Conservation (phyloP, 1,140 invertebrate genomes). For the Monomorium pharaonis region DNA sequence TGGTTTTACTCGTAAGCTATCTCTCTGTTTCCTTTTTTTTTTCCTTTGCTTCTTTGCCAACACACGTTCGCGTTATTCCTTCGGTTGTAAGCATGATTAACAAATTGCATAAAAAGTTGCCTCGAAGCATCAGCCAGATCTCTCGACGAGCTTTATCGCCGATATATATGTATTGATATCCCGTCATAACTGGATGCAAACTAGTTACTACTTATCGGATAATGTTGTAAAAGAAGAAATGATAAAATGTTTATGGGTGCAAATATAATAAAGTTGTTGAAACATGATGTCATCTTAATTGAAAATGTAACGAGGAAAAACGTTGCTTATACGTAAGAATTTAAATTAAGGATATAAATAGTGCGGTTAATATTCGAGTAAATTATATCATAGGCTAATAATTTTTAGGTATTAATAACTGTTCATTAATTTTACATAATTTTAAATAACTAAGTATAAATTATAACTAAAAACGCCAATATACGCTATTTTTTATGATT, state of each 20-base stretch:
- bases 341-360: not conserved
- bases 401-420: not conserved
- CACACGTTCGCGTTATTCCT: conserved; percentile 33
- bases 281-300: not conserved
- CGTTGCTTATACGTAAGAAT: not conserved
- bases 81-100: conserved; percentile 77
- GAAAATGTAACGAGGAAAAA: not conserved
- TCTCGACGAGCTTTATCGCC: conserved; percentile 65
- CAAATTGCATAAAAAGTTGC: conserved; percentile 82
- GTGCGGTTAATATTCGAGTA: not conserved
- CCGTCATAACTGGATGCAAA: conserved; percentile 18
- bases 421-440: not conserved
- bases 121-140: conserved; percentile 66
- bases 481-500: not conserved
- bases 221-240: conserved; percentile 20
- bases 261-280: not conserved
- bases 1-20: conserved; percentile 67
- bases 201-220: conserved; percentile 30
- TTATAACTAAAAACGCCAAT: too few species aligned
- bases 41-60: not conserved
- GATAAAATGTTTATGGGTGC: not conserved
- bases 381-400: not conserved
- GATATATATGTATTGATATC: conserved; percentile 58
- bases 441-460: too few species aligned
- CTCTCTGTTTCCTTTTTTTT: conserved; percentile 28